Base-by-base conservation (phyloP, 1,140 invertebrate species). In the Microvelia longipes region DNA sequence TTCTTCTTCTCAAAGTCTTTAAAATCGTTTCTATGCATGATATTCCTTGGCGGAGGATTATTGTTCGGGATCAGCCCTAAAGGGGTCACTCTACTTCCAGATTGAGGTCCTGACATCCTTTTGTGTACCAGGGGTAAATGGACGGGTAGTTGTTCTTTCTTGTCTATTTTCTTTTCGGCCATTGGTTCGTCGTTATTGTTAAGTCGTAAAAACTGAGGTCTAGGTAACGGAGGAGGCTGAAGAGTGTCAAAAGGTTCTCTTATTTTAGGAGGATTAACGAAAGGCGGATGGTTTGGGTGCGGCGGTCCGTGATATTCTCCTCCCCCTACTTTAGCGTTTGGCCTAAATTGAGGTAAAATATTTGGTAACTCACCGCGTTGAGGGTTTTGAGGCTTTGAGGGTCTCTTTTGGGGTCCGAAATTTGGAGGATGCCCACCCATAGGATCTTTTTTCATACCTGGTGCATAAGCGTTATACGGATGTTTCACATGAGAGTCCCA, bases 301-400 rank as follows among this genome's bases (percentile, higher is more conserved):
- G 78, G 77, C 71, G 85, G 84, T 0, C 81, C 81, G 25, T 80
- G 79, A 50, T 50, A 50, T 50, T 50, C 35, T 50, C 35, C 35
- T n/a, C n/a, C n/a, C 0, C 84, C 85, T 1, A 83, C 78, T 73
- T 85, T 85, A 0, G 84, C 83, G 71, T 88, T 88, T 0, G 87
- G 87, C 67, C 87, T 78, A 69, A 89, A 89, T 74, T 88, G 87
- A 0, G 87, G 87, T 30, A 88, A 73, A 72, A 89, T 88, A 73
- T 88, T 88, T 0, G 87, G 87, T 64, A 88, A 73, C 71, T 83
- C 69, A 19, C 63, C 72, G 26, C 73, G 67, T n/a, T 69, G 68
- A 60, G 71, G 69, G 26, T 68, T 69, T 70, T 75, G 73, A 28
- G 67, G 66, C 27, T 68, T 69, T 70, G 73, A 73, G 25, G 67